Conservation (phyloP, 2,888 invertebrate genomes). For the Pycnomerus fuliginosus region DNA sequence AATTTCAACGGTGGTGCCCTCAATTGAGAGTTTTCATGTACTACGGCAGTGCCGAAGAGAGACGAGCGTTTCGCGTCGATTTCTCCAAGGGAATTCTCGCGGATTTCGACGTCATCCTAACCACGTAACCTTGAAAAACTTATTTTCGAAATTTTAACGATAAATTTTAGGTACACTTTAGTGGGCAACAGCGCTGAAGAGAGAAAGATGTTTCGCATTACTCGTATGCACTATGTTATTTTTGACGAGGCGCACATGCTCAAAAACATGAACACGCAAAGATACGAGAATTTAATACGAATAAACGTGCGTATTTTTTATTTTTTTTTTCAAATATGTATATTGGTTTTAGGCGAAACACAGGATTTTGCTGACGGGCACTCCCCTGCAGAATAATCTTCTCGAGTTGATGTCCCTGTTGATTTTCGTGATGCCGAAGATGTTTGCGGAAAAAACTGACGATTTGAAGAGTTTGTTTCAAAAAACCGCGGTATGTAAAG, state of each 20-base stretch:
- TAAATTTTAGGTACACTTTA: conserved; percentile 62
- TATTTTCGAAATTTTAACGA: conserved; percentile 2
- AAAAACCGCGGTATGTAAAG: conserved; percentile 68
- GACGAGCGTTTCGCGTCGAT: conserved; percentile 72
- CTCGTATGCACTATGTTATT: conserved; percentile 86
- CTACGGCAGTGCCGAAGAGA: conserved; percentile 84
- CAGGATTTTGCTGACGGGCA: conserved; percentile 89
- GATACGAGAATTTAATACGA: conserved; percentile 85
- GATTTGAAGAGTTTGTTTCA: conserved; percentile 86
- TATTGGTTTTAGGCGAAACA: conserved; percentile 67
- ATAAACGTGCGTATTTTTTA: conserved; percentile 57
- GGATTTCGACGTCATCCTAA: conserved; percentile 80
- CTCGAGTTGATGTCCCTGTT: conserved; percentile 93
- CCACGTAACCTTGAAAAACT: conserved; percentile 66
- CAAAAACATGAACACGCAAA: conserved; percentile 93
- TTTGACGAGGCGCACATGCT: conserved; percentile 99
- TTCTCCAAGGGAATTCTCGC: conserved; percentile 72
- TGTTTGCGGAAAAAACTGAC: conserved; percentile 85
- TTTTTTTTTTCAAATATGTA: conserved; percentile 6
- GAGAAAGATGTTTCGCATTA: conserved; percentile 86
- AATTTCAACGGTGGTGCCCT: conserved; percentile 79
- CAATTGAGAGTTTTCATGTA: conserved; percentile 78
- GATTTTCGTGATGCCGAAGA: conserved; percentile 94
- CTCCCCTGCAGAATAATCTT: conserved; percentile 94
- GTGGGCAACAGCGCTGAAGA: conserved; percentile 85